phyloP scores from a whole-genome alignment of 2,888 invertebrate species.

The Mycogona germanica region DNA sequence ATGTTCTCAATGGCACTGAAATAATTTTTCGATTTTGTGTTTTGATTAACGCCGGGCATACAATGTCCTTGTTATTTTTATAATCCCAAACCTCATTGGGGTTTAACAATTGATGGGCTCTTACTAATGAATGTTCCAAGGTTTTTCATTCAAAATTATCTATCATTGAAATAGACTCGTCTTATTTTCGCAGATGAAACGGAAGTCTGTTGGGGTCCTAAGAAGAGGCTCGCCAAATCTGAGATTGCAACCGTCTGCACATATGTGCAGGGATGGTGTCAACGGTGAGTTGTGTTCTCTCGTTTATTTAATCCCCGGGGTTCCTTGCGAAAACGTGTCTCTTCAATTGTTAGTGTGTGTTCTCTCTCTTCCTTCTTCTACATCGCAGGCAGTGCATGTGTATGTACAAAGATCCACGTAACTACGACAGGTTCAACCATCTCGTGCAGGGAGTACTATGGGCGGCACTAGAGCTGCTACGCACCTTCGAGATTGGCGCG shows the following conservation, averaged over 20 bases:
- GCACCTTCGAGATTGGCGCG: constrained; percentile 1
- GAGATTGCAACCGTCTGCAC: constrained; percentile 9
- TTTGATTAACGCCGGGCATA: no score
- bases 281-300: not conserved
- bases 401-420: constrained; percentile 82
- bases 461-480: constrained; percentile 58
- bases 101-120: no score
- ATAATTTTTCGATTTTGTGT: no score
- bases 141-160: no score
- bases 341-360: no score
- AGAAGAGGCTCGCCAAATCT: not conserved
- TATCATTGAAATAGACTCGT: no score
- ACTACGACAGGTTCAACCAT: constrained; percentile 80
- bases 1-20: no score
- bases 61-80: no score
- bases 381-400: constrained; percentile 78
- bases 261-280: constrained; percentile 10
- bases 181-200: constrained; percentile 11
- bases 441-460: constrained; percentile 77
- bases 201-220: constrained; percentile 4
- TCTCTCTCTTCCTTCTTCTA: no score
- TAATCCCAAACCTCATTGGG: no score
- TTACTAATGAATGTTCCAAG: no score
- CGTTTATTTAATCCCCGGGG: not conserved
- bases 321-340: not conserved